Evolutionary conservation across 2,113 vertebrate species (phyloP).

Genomic region (Anthoscopus minutus): DNA sequence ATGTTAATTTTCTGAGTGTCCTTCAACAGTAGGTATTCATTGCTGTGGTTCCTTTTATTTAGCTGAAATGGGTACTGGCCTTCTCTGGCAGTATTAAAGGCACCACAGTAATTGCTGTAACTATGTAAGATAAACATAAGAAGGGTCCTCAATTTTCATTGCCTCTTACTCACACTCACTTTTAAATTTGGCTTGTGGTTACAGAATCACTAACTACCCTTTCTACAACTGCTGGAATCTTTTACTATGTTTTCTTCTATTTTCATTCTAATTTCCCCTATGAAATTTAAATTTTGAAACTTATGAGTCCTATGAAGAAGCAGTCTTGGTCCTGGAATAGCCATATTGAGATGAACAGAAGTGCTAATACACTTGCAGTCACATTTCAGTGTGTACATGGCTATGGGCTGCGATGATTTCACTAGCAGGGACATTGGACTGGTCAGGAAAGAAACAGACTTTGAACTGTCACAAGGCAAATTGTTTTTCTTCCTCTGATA

Average conservation of each 20-base stretch:
- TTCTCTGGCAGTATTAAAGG: not conserved
- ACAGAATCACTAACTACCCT: not conserved
- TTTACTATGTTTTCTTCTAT: not conserved
- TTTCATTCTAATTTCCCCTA: not conserved
- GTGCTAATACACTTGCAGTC: not conserved
- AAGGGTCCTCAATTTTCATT: not conserved
- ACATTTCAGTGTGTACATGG: not conserved
- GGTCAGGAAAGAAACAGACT: not conserved
- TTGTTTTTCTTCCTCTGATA: not conserved
- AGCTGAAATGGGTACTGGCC: not conserved
- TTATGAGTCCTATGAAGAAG: not conserved
- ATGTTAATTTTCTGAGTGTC: not conserved
- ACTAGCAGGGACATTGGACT: not conserved
- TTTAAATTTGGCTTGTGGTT: not conserved
- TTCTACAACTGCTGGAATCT: not conserved
- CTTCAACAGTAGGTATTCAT: not conserved
- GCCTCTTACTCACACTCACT: not conserved
- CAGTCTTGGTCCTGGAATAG: rapidly evolving
- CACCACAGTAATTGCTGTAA: not conserved
- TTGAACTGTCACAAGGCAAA: not conserved
- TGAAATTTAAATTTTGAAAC: not conserved
- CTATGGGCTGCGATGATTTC: not conserved
- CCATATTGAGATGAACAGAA: not conserved
- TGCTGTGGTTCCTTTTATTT: not conserved
- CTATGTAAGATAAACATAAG: not conserved